A percentile compares a stretch with the other conserved stretches of the same genome.
These are phyloP conservation scores for Hiodon alosoides DNA, from an alignment of 2,113 vertebrate species.

Conservation along the genomic window DNA sequence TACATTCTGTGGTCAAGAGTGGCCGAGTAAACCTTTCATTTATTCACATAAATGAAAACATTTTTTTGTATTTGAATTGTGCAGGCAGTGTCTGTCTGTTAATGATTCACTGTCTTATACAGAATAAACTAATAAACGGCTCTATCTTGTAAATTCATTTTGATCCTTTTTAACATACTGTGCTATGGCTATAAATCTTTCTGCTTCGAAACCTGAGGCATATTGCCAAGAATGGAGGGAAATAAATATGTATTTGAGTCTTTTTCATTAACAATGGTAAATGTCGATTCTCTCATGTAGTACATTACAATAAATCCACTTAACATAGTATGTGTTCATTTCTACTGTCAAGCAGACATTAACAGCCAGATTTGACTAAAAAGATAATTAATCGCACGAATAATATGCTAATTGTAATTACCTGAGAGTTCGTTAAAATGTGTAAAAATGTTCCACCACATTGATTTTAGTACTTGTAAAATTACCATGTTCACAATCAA, in stretches of 20 bases:
- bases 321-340: constrained; percentile 28
- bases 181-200: background rate
- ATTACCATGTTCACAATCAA: background rate
- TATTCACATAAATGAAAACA: constrained; percentile 25
- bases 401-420: too few relatives aligned
- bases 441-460: background rate
- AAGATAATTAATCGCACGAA: too few relatives aligned
- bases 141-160: background rate
- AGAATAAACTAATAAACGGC: background rate
- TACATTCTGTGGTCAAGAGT: background rate
- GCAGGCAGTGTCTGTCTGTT: constrained; percentile 34
- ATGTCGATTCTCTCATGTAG: constrained; percentile 50
- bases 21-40: constrained; percentile 21
- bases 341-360: background rate
- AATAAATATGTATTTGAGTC: constrained; percentile 25
- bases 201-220: background rate
- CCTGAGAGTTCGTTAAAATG: too few relatives aligned
- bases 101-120: constrained; percentile 35
- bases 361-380: background rate
- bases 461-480: background rate
- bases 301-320: constrained; percentile 54
- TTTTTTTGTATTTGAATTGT: constrained; percentile 36
- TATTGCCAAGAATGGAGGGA: background rate
- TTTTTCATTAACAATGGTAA: constrained; percentile 30
- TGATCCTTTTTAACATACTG: background rate